Conservation (phyloP, 2,888 invertebrate genomes). For the Tetranychus piercei region DNA sequence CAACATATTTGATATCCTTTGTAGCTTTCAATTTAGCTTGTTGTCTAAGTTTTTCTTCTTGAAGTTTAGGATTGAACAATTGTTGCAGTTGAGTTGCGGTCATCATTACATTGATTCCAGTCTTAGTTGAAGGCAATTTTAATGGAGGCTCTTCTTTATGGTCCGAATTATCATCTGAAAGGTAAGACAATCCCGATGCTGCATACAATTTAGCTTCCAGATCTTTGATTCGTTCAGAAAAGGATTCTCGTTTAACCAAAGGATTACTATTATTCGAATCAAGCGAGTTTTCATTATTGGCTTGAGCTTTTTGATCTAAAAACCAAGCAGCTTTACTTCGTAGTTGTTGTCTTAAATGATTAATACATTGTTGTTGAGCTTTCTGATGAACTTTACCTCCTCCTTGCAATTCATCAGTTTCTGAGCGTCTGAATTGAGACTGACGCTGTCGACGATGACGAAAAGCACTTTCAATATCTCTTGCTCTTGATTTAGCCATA, state of each 20-base stretch:
- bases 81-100: not conserved
- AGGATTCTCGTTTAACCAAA: not conserved
- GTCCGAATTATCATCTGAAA: not conserved
- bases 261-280: not conserved
- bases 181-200: not conserved
- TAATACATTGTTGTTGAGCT: slow-evolving; percentile 11
- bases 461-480: slow-evolving; percentile 14
- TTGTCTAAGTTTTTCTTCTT: slow-evolving; percentile 8
- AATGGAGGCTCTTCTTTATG: not conserved
- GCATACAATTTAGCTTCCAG: slow-evolving; percentile 13
- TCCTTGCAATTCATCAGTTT: not conserved
- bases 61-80: slow-evolving; percentile 8
- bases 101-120: slow-evolving; percentile 12
- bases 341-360: slow-evolving; percentile 8
- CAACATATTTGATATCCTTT: slow-evolving; percentile 15
- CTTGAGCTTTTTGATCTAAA: slow-evolving; percentile 3
- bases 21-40: slow-evolving; percentile 8
- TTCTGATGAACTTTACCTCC: not conserved
- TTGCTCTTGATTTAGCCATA: slow-evolving; percentile 6
- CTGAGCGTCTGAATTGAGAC: not conserved
- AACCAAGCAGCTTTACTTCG: slow-evolving; percentile 11
- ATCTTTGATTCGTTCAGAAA: slow-evolving; percentile 9
- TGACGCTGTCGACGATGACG: slow-evolving; percentile 12
- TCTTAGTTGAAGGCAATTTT: slow-evolving; percentile 8
- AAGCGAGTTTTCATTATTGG: not conserved